A percentile compares a stretch with the other conserved stretches of the same genome.
phyloP scores from a whole-genome alignment of 2,888 invertebrate genomes.

The Nemoura dubitans region DNA sequence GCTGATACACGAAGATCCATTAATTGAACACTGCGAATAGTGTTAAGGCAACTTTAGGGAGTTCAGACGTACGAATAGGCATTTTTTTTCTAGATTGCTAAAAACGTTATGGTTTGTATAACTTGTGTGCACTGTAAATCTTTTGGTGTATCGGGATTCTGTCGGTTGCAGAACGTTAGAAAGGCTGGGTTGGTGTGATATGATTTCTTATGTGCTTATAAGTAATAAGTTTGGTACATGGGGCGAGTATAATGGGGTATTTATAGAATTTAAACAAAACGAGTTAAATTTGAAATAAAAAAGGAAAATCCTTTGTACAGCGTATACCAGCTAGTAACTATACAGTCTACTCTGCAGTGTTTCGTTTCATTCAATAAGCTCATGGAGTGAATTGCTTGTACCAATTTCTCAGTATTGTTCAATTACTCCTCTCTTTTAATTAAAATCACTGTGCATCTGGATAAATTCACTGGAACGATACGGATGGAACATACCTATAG shows the following conservation, averaged over 20 bases:
- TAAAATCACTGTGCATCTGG: not conserved
- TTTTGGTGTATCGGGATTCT: not conserved
- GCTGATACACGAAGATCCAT: not conserved
- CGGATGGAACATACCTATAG: not conserved
- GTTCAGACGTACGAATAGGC: too few relatives aligned
- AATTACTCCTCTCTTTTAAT: not conserved
- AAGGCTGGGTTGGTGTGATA: not conserved
- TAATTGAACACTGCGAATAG: too few relatives aligned
- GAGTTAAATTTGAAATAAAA: too few relatives aligned
- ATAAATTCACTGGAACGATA: not conserved
- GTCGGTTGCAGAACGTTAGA: not conserved
- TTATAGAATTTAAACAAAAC: too few relatives aligned
- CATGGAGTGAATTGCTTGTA: not conserved
- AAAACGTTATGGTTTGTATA: not conserved
- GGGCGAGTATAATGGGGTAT: too few relatives aligned
- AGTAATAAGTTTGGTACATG: too few relatives aligned
- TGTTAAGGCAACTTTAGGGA: too few relatives aligned
- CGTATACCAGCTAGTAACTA: not conserved
- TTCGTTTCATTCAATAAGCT: not conserved
- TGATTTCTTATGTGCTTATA: not conserved
- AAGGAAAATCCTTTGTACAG: not conserved
- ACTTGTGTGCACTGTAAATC: not conserved
- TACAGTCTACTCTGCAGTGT: too few relatives aligned
- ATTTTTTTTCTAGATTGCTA: not conserved
- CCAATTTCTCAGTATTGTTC: not conserved